Conservation (phyloP, 2,113 vertebrate genomes). For the Pterocles orientalis region DNA sequence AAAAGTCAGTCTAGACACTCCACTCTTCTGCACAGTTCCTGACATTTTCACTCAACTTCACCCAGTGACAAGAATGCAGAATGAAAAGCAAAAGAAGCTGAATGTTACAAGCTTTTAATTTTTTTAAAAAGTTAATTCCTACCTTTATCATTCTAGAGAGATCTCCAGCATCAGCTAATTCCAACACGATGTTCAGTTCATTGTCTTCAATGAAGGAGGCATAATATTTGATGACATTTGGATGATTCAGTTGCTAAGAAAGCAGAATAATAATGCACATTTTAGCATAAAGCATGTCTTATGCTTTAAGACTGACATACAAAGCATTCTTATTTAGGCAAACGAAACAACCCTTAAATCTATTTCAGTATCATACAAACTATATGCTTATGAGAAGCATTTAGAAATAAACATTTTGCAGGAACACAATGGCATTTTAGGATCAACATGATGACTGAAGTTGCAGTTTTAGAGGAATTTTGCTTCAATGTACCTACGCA, state of each 20-base stretch:
- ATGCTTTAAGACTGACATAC: background rate
- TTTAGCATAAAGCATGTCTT: background rate
- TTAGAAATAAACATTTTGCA: background rate
- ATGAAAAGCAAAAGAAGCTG: background rate
- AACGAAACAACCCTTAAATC: background rate
- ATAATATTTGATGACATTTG: conserved; percentile 98
- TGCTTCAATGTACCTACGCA: background rate
- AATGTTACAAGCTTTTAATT: background rate
- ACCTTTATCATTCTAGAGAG: conserved; percentile 99
- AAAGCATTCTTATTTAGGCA: background rate
- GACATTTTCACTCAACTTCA: background rate
- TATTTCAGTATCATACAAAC: background rate
- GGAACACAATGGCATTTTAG: background rate
- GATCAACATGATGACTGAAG: background rate
- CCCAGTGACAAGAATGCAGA: background rate
- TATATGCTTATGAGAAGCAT: background rate
- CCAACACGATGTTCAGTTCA: conserved; percentile 97
- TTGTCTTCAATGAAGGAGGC: conserved; percentile 99
- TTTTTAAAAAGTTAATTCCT: background rate
- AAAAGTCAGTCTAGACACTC: background rate
- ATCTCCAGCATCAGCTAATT: conserved; percentile 96
- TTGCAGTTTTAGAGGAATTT: background rate
- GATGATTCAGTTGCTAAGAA: conserved; percentile 95
- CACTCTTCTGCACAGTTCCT: background rate
- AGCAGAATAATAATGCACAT: conserved; percentile 1